Percentiles rank a stretch among this genome's conserved stretches.
Evolutionary conservation across 2,888 invertebrate species (phyloP).

Genomic region (Salpingus planirostris): DNA sequence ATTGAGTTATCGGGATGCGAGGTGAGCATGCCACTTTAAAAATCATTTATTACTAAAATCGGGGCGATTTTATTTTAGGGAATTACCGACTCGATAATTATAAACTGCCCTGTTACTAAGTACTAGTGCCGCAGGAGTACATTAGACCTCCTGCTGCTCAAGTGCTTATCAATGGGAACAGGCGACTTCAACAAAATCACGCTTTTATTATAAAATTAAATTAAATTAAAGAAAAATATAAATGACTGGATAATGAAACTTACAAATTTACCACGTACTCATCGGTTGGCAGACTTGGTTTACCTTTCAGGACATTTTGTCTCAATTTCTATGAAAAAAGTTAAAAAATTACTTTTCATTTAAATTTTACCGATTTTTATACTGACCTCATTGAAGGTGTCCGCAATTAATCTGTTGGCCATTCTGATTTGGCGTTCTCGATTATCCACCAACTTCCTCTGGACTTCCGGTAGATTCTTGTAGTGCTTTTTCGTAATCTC

Average conservation of each 20-base stretch:
- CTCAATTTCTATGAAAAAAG: conserved; percentile 64
- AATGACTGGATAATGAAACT: background rate
- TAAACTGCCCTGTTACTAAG: conserved; percentile 74
- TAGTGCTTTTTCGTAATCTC: conserved; percentile 54
- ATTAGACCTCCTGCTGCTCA: conserved; percentile 77
- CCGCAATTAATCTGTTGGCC: conserved; percentile 65
- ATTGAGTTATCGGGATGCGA: too few species aligned
- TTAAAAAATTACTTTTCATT: conserved; percentile 29
- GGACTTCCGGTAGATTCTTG: conserved; percentile 62
- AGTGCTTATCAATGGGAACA: conserved; percentile 75
- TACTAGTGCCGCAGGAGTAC: conserved; percentile 90
- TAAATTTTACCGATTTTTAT: conserved; percentile 1
- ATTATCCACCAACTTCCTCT: conserved; percentile 53
- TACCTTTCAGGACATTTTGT: conserved; percentile 55
- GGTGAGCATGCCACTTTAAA: too few species aligned
- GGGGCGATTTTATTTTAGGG: too few species aligned
- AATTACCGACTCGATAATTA: too few species aligned
- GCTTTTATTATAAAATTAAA: background rate
- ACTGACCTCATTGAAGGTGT: conserved; percentile 70
- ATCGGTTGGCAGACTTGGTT: conserved; percentile 57
- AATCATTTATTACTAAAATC: too few species aligned
- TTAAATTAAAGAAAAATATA: background rate
- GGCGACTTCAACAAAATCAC: conserved; percentile 7
- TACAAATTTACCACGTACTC: conserved; percentile 49
- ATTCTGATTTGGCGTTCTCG: conserved; percentile 47